These are phyloP conservation scores for Rhabdophis nuchalis DNA, from an alignment of 2,797 vertebrate genomes.

Conservation along the genomic window DNA sequence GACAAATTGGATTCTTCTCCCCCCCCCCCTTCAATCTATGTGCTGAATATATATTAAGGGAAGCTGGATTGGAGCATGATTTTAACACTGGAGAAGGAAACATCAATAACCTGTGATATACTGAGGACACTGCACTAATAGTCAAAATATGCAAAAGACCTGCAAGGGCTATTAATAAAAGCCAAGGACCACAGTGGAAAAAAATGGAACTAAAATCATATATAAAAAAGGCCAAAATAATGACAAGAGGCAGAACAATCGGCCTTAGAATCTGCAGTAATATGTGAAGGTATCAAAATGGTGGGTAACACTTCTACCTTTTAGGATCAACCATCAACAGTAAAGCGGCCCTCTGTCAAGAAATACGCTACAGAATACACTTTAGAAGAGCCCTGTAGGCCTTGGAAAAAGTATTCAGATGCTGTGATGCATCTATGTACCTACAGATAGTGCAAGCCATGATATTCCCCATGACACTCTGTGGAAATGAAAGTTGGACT, in stretches of 20 bases:
- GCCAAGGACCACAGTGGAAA: neutral
- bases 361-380: neutral
- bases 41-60: neutral
- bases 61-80: neutral
- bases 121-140: neutral
- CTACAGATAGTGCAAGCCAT: neutral
- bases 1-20: neutral
- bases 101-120: neutral
- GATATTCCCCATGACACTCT: neutral
- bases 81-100: neutral
- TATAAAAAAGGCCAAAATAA: neutral
- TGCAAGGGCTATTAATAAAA: neutral
- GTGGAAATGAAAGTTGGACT: neutral
- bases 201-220: neutral
- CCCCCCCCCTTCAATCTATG: neutral
- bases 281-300: neutral
- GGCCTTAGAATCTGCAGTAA: neutral
- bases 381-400: neutral
- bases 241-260: neutral
- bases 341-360: neutral
- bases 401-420: neutral
- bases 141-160: neutral
- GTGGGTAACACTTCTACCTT: neutral
- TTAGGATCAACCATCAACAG: neutral
- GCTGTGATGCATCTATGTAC: neutral